Evolutionary conservation across 1,140 invertebrate genomes (phyloP).

Genomic region (Conopomorpha cramerella): DNA sequence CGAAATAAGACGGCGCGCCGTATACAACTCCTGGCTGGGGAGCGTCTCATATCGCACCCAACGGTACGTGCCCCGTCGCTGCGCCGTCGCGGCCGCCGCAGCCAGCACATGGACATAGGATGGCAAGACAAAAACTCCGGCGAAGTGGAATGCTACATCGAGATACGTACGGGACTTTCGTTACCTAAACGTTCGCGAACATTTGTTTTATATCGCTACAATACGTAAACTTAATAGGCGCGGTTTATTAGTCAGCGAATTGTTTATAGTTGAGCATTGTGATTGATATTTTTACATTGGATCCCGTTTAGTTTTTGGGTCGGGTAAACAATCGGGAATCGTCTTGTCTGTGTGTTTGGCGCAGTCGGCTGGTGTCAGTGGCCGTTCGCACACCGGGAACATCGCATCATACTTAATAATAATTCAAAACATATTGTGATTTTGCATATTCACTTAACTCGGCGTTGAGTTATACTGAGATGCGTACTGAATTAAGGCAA

Average conservation of each 20-base stretch:
- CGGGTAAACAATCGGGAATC: constrained; percentile 53
- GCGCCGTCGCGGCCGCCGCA: too few species aligned
- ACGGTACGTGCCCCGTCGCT: too few species aligned
- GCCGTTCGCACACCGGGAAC: too few species aligned
- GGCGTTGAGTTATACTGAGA: constrained; percentile 19
- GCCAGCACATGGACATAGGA: constrained; percentile 57
- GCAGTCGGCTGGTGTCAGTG: constrained; percentile 32
- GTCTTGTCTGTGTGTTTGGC: constrained; percentile 35
- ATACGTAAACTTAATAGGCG: constrained; percentile 2
- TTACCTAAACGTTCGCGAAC: constrained; percentile 31
- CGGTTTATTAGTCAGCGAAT: constrained; percentile 30
- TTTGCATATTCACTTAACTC: too few species aligned
- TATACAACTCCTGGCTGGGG: constrained; percentile 16
- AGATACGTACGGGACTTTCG: constrained; percentile 56
- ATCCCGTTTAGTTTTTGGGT: constrained; percentile 52
- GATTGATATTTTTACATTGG: constrained; percentile 58
- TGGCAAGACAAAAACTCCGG: constrained; percentile 56
- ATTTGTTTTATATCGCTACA: neutral
- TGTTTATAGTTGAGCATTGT: constrained; percentile 33
- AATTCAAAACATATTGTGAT: too few species aligned
- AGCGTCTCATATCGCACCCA: neutral
- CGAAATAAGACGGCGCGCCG: constrained; percentile 37
- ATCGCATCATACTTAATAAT: too few species aligned
- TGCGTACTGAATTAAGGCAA: constrained; percentile 36
- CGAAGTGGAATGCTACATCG: constrained; percentile 58